These are phyloP conservation scores for Syngnathus rostellatus DNA, from an alignment of 2,797 vertebrate species.

Conservation along the genomic window DNA sequence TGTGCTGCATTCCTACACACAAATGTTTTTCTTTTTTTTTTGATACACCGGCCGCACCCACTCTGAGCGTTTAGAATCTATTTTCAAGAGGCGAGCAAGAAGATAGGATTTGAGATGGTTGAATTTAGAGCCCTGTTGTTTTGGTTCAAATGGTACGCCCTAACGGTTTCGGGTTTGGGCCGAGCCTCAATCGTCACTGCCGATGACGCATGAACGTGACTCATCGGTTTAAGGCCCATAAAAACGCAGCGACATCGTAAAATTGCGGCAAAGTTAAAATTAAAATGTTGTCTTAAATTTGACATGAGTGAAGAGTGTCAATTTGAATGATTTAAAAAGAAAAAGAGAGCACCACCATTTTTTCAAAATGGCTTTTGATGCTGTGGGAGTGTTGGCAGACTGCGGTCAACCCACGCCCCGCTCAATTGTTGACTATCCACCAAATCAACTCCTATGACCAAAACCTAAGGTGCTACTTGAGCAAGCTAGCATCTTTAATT, in stretches of 20 bases:
- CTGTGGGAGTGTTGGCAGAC: not conserved
- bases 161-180: not conserved
- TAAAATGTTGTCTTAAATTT: not conserved
- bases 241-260: not conserved
- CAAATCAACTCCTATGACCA: too few species aligned
- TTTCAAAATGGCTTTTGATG: too few species aligned
- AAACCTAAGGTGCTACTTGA: too few species aligned
- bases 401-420: not conserved
- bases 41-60: constrained; percentile 16
- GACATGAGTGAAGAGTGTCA: not conserved
- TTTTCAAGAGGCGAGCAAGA: constrained; percentile 18
- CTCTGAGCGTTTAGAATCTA: constrained; percentile 16
- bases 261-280: not conserved
- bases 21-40: constrained; percentile 31
- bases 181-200: constrained; percentile 10
- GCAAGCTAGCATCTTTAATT: too few species aligned
- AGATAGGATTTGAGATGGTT: constrained; percentile 29
- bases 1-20: constrained; percentile 24
- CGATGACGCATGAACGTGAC: constrained; percentile 26
- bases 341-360: not conserved
- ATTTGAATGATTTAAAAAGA: not conserved
- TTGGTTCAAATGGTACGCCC: not conserved
- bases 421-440: too few species aligned
- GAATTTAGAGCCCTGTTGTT: constrained; percentile 7
- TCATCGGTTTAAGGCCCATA: constrained; percentile 6